Evolutionary conservation across 2,113 vertebrate genomes (phyloP).

Genomic region (Sorex araneus): DNA sequence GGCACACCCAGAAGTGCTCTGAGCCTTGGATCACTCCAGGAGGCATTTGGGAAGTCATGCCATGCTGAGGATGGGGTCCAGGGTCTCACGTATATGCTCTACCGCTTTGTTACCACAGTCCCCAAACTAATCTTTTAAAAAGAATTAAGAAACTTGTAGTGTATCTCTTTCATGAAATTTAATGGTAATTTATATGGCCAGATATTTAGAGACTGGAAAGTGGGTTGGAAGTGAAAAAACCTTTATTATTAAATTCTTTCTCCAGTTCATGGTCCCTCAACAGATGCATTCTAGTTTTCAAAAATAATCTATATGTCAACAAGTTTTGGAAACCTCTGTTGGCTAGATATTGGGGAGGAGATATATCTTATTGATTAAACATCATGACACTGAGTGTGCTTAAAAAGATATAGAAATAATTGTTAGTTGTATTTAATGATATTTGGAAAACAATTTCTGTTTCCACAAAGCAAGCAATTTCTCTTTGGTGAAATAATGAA

Average conservation of each 20-base stretch:
- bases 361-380: slow-evolving; percentile 27
- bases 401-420: background rate
- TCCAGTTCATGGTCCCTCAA: background rate
- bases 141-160: slow-evolving; percentile 15
- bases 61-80: too few relatives aligned
- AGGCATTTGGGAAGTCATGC: too few relatives aligned
- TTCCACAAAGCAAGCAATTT: slow-evolving; percentile 33
- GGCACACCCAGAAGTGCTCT: too few relatives aligned
- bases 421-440: slow-evolving; percentile 21
- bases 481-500: background rate
- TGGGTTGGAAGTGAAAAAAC: slow-evolving; percentile 9
- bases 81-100: too few relatives aligned
- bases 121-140: background rate
- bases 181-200: background rate
- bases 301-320: background rate
- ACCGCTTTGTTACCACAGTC: too few relatives aligned
- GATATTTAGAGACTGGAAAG: background rate
- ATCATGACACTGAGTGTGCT: background rate
- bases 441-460: slow-evolving; percentile 29
- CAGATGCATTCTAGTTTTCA: slow-evolving; percentile 14
- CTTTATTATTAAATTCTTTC: slow-evolving; percentile 48
- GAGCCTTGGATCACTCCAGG: too few relatives aligned
- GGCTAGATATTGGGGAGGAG: background rate
- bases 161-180: slow-evolving; percentile 14
- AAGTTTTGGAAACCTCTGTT: background rate